Evolutionary conservation across 1,140 invertebrate genomes (phyloP).

Genomic region (Capitella teleta): DNA sequence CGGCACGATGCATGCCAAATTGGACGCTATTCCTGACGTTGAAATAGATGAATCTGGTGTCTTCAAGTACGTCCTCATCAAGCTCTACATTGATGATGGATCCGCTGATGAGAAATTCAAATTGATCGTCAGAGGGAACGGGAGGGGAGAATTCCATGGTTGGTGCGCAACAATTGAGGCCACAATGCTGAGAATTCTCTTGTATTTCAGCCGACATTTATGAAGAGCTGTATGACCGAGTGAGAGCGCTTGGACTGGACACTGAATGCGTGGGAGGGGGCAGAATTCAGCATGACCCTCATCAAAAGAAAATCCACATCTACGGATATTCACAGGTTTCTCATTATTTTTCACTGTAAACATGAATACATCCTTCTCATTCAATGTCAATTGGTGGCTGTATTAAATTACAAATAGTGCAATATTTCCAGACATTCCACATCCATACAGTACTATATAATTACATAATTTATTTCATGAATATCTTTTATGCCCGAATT

Average conservation of each 20-base stretch:
- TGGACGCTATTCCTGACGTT: no score
- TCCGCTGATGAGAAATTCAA: no score
- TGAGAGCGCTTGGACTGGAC: conserved; percentile 49
- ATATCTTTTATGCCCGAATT: background rate
- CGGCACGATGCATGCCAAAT: no score
- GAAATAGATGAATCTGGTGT: no score
- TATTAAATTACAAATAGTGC: background rate
- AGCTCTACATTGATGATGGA: no score
- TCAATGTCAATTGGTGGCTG: no score
- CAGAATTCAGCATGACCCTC: conserved; percentile 63
- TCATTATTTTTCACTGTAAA: background rate
- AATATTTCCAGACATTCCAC: background rate
- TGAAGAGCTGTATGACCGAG: conserved; percentile 47
- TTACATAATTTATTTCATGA: background rate
- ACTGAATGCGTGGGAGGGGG: conserved; percentile 71
- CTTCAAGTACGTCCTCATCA: no score
- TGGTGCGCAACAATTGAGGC: no score
- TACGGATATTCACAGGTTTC: conserved; percentile 73
- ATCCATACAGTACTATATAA: background rate
- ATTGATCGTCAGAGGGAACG: no score
- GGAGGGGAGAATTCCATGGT: no score
- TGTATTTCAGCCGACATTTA: conserved; percentile 54
- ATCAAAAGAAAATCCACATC: conserved; percentile 63
- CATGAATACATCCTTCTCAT: background rate
- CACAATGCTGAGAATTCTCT: no score